phyloP scores from a whole-genome alignment of 2,888 invertebrate species.

The Polylopha cassiicola region DNA sequence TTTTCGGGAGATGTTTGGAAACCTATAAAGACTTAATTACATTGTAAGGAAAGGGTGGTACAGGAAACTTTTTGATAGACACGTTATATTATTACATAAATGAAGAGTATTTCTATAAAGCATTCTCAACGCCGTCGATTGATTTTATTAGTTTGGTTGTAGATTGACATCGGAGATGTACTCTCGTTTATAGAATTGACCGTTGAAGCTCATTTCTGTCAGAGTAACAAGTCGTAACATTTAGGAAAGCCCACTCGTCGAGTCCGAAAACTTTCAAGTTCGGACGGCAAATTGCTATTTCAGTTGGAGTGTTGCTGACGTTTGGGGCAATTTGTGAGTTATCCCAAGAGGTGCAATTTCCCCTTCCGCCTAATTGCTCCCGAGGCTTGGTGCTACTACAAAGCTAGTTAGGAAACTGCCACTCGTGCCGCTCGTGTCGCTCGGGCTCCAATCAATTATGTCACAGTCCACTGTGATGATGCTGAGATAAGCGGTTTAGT shows the following conservation, averaged over 20 bases:
- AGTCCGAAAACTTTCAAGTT: conserved; percentile 30
- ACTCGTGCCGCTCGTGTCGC: conserved; percentile 38
- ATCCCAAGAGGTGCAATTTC: conserved; percentile 69
- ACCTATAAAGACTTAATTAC: conserved; percentile 19
- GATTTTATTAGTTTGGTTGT: no score
- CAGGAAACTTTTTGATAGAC: conserved; percentile 6
- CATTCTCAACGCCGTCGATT: no score
- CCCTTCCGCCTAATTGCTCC: conserved; percentile 63
- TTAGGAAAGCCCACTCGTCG: conserved; percentile 1
- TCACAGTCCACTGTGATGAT: conserved; percentile 28
- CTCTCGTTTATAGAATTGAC: no score
- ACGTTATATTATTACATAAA: neutral
- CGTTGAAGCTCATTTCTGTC: neutral
- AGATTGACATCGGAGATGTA: no score
- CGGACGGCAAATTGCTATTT: conserved; percentile 55
- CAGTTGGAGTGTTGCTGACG: conserved; percentile 51
- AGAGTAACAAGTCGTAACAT: neutral
- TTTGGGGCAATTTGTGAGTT: conserved; percentile 62
- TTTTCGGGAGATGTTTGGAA: conserved; percentile 23
- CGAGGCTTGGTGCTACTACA: conserved; percentile 36
- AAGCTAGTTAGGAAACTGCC: conserved; percentile 47
- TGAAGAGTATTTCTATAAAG: no score
- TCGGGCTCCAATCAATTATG: conserved; percentile 46
- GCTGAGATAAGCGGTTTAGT: conserved; percentile 24
- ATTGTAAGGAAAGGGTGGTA: conserved; percentile 10